These are phyloP conservation scores for Prosapia bicincta DNA, from an alignment of 2,888 invertebrate genomes.

Conservation along the genomic window DNA sequence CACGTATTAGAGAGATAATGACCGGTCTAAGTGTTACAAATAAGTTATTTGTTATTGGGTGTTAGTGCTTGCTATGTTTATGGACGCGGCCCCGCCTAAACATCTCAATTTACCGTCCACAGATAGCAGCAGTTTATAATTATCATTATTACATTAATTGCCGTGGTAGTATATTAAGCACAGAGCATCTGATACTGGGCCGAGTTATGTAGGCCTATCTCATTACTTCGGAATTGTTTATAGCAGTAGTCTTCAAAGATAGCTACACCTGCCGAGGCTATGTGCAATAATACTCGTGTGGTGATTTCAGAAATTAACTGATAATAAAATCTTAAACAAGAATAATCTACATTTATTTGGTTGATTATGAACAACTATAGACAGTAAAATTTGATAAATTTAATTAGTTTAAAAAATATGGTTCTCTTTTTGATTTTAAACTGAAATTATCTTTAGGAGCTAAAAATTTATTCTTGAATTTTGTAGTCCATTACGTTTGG, in stretches of 20 bases:
- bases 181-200: neutral
- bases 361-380: too few relatives aligned
- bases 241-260: neutral
- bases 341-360: too few relatives aligned
- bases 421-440: too few relatives aligned
- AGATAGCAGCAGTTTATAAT: neutral
- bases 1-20: neutral
- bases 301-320: too few relatives aligned
- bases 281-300: too few relatives aligned
- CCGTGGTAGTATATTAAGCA: neutral
- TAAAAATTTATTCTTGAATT: too few relatives aligned
- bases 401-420: too few relatives aligned
- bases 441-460: too few relatives aligned
- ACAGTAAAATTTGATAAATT: too few relatives aligned
- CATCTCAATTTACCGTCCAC: neutral
- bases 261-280: neutral
- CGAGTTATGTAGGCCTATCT: neutral
- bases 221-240: neutral
- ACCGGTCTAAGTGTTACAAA: conserved; percentile 2
- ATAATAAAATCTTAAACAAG: too few relatives aligned
- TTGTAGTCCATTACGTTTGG: too few relatives aligned
- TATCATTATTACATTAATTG: conserved; percentile 2
- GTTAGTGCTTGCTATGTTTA: neutral
- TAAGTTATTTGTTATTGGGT: conserved; percentile 2
- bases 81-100: neutral